Evolutionary conservation across 1,140 invertebrate species (phyloP).

Genomic region (Macrotrachela quadricornifera): DNA sequence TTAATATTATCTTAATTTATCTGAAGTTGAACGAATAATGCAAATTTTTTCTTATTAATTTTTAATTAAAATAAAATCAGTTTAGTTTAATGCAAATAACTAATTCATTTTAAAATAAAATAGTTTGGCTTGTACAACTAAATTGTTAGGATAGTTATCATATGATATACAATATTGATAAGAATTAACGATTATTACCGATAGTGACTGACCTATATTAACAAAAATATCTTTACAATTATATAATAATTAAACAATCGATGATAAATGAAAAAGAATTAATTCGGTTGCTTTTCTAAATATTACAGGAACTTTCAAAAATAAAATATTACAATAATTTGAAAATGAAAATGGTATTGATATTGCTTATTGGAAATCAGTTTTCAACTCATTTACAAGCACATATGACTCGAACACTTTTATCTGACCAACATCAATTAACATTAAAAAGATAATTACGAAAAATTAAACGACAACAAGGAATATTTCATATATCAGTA

Average conservation of each 20-base stretch:
- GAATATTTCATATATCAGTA: not conserved
- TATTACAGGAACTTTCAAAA: no score
- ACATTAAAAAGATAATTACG: constrained; percentile 69
- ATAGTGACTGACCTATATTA: constrained; percentile 70
- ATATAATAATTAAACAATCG: constrained; percentile 13
- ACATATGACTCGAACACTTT: constrained; percentile 70
- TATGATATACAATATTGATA: no score
- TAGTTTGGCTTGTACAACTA: no score
- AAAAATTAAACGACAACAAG: constrained; percentile 56
- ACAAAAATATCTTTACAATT: constrained; percentile 41
- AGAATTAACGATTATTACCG: constrained; percentile 81
- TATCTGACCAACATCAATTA: constrained; percentile 72
- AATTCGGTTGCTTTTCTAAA: no score
- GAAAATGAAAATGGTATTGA: constrained; percentile 69
- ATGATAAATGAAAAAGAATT: constrained; percentile 48
- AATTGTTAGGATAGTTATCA: no score
- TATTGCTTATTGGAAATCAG: constrained; percentile 88
- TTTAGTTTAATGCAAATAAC: no score
- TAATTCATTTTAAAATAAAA: no score
- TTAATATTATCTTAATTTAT: no score
- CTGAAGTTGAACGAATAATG: no score
- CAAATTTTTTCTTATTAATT: no score
- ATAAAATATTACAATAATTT: no score
- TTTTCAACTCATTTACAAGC: constrained; percentile 75
- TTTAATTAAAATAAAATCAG: no score